Evolutionary conservation across 2,888 invertebrate genomes (phyloP).

Genomic region (Fragum whitleyi): DNA sequence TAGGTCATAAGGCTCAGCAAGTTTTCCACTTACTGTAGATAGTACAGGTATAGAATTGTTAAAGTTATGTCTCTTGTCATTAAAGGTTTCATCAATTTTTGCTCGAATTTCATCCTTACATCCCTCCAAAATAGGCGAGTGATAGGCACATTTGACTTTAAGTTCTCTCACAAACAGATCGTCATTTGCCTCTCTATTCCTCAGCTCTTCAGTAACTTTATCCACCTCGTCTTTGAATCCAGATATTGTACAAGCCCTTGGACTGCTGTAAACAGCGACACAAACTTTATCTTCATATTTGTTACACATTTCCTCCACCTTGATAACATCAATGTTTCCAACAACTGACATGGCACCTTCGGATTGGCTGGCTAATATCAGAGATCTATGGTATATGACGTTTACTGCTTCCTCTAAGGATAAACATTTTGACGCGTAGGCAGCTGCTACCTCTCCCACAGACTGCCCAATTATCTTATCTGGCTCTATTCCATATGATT

Average conservation of each 20-base stretch:
- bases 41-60: slow-evolving; percentile 9
- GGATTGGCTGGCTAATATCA: slow-evolving; percentile 51
- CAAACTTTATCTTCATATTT: slow-evolving; percentile 38
- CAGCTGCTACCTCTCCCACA: slow-evolving; percentile 75
- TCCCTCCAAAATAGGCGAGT: slow-evolving; percentile 63
- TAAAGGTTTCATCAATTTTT: slow-evolving; percentile 16
- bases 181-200: not conserved
- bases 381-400: slow-evolving; percentile 70
- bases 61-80: no score
- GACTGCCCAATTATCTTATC: slow-evolving; percentile 72
- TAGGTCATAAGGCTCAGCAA: slow-evolving; percentile 35
- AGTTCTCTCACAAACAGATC: slow-evolving; percentile 18
- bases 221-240: slow-evolving; percentile 62
- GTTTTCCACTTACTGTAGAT: slow-evolving; percentile 71
- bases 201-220: slow-evolving; percentile 59
- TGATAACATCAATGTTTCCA: slow-evolving; percentile 49
- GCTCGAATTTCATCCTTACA: slow-evolving; percentile 53
- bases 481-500: slow-evolving; percentile 60
- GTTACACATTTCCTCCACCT: slow-evolving; percentile 48
- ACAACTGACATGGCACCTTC: slow-evolving; percentile 72
- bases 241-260: slow-evolving; percentile 68
- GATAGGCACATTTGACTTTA: slow-evolving; percentile 73
- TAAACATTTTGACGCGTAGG: slow-evolving; percentile 64
- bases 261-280: slow-evolving; percentile 70
- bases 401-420: slow-evolving; percentile 66